Evolutionary conservation across 2,888 invertebrate genomes (phyloP), one percentile per base, ranked within the genome.

Genomic region (Callimorpha dominula): DNA sequence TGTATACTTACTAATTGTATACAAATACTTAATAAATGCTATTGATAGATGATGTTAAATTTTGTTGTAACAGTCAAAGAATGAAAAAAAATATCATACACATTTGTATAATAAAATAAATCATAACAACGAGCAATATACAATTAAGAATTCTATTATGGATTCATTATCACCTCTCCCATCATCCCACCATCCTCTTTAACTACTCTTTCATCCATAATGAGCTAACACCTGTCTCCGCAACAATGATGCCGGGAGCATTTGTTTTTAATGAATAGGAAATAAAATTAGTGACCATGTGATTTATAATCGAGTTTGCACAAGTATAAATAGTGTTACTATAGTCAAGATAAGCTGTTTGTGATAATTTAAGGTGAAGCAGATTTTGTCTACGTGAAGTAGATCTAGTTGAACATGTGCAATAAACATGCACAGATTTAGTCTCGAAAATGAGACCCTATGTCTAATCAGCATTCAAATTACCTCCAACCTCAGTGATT

Each of bases 401-500:
- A 31, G 14, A 4, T 12, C 31, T 57, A 4, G 5, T 12, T 31
- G 12, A 57, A 20, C 20, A 57, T 14, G 31, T 31, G 14, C 11
- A 14, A 60, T 60, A 31, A 31, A 31, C 9, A 14, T 5, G 12
- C 9, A 20, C 3, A 11, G 14, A 60, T 57, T 57, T 4, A 57
- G 11, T 20, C 3, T 20, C n/a, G 57, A 3, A 20, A 57, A 57
- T 31, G 0, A 8, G 57, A 20, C 11, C 15, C 6, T 54, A 67
- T 15, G 43, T 67, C 0, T 9, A 42, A 69, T 50, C 8, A 20
- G 9, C 42, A 50, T 50, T 7, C n/a, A 20, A n/a, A 64, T 64
- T 96, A 98, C 99, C 99, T 95, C 99, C 99, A 87, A 99, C 98
- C 94, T 99, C 98, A 2, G 99, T 98, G 70, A 99, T 98, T 86